These are phyloP conservation scores for Strix uralensis DNA, from an alignment of 2,113 vertebrate genomes.

Conservation along the genomic window DNA sequence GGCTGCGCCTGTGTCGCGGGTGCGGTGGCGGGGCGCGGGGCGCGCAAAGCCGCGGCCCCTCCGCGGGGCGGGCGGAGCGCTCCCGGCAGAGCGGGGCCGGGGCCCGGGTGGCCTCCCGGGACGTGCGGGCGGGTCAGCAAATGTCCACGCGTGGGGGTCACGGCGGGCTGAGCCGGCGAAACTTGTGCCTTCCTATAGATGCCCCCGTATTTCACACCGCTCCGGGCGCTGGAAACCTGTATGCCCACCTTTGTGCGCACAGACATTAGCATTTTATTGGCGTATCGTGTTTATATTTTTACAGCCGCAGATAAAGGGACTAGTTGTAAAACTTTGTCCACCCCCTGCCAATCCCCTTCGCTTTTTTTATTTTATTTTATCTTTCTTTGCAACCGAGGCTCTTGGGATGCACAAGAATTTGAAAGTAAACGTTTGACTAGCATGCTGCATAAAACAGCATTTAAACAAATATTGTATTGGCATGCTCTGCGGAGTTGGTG, in stretches of 20 bases:
- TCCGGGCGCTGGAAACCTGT: not conserved
- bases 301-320: conserved; percentile 60
- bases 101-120: not conserved
- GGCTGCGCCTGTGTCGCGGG: not conserved
- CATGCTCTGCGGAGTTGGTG: conserved; percentile 68
- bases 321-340: conserved; percentile 69
- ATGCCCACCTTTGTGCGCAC: not conserved
- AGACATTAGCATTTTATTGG: not conserved
- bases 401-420: conserved; percentile 72
- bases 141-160: not conserved
- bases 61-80: not conserved
- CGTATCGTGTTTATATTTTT: conserved; percentile 31
- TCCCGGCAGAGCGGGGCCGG: not conserved
- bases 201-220: not conserved
- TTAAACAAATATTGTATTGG: conserved; percentile 82
- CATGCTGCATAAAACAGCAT: conserved; percentile 73
- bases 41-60: not conserved
- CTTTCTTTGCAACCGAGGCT: conserved; percentile 56
- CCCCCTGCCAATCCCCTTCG: not conserved
- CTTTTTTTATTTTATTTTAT: not conserved
- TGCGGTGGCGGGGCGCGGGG: not conserved
- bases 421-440: conserved; percentile 73
- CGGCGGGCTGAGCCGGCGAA: not conserved
- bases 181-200: not conserved
- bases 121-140: rapidly evolving